Evolutionary conservation across 2,888 invertebrate genomes (phyloP).

Genomic region (Drosophila lacicola): DNA sequence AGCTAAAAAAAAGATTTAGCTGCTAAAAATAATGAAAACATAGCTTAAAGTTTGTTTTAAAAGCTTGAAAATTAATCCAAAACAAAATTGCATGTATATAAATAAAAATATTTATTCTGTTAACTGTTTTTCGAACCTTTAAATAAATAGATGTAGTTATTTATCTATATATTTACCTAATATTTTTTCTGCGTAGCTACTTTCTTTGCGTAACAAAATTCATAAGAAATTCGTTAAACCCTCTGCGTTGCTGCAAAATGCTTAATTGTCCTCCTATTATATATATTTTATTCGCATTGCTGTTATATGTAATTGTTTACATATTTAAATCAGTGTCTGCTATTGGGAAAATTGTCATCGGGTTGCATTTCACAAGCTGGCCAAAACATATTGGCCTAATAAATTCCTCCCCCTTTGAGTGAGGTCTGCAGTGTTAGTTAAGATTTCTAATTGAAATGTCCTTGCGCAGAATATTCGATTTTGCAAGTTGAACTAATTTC

Average conservation of each 20-base stretch:
- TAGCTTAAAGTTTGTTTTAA: no score
- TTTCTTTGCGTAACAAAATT: background rate
- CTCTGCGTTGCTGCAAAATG: background rate
- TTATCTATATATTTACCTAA: background rate
- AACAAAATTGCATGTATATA: no score
- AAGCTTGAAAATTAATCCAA: no score
- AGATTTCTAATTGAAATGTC: background rate
- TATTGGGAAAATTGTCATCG: slow-evolving; percentile 27
- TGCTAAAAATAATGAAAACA: no score
- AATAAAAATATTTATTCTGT: no score
- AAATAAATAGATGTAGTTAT: no score
- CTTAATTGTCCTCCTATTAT: slow-evolving; percentile 16
- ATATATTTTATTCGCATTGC: background rate
- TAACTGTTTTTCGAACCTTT: no score
- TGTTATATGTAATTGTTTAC: slow-evolving; percentile 19
- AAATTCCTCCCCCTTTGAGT: slow-evolving; percentile 2
- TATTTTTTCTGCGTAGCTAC: background rate
- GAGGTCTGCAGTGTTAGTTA: background rate
- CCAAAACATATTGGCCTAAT: background rate
- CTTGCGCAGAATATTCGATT: slow-evolving; percentile 4
- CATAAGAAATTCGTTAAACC: background rate
- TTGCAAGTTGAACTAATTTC: background rate
- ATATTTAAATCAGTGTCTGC: slow-evolving; percentile 6
- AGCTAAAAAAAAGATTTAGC: no score
- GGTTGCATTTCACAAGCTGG: background rate